phyloP scores from a whole-genome alignment of 1,140 invertebrate genomes.

The Ceratosolen fusciceps region DNA sequence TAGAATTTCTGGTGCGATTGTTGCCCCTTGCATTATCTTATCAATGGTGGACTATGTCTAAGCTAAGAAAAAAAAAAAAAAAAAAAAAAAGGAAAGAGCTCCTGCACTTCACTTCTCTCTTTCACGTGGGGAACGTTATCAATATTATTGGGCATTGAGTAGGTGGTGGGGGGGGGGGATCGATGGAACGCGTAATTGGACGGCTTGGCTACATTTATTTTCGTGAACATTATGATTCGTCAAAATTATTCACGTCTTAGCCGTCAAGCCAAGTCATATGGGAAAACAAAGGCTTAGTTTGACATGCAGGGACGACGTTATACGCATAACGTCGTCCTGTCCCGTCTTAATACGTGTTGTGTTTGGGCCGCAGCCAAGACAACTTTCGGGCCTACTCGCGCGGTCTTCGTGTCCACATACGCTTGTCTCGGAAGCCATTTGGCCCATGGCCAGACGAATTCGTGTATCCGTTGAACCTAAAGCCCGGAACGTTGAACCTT shows the following conservation, averaged over 20 bases:
- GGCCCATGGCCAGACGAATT: neutral
- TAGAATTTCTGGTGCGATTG: too few species aligned
- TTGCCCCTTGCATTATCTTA: too few species aligned
- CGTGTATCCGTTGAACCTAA: neutral
- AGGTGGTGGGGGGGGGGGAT: too few species aligned
- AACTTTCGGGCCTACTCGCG: neutral
- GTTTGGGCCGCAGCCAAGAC: neutral
- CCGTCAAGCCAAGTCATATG: neutral
- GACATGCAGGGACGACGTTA: neutral
- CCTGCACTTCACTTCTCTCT: too few species aligned
- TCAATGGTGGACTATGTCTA: too few species aligned
- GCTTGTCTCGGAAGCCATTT: neutral
- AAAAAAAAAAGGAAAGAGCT: too few species aligned
- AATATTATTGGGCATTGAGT: too few species aligned
- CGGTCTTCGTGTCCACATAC: neutral
- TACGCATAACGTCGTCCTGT: neutral
- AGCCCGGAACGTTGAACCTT: too few species aligned
- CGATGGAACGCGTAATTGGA: too few species aligned
- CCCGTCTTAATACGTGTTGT: neutral
- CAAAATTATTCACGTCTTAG: neutral
- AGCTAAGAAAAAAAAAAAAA: too few species aligned
- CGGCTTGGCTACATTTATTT: too few species aligned
- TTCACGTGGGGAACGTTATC: too few species aligned
- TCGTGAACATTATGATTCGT: neutral
- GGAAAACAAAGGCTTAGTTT: neutral